Percentiles rank a stretch among this genome's conserved stretches.
These are phyloP conservation scores for Troilus luridus DNA, from an alignment of 2,888 invertebrate genomes.

Conservation along the genomic window DNA sequence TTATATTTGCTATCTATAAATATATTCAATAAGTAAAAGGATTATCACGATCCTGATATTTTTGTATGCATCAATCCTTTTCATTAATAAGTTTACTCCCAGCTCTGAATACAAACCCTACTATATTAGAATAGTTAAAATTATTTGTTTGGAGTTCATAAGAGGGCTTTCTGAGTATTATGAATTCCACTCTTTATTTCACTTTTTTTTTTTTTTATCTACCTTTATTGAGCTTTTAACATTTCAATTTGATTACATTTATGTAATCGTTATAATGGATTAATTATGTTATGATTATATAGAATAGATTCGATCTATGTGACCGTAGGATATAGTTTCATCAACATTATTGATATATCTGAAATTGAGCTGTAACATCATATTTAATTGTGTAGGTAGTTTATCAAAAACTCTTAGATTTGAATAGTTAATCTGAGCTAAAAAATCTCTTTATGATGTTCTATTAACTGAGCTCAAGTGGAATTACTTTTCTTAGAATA, in stretches of 20 bases:
- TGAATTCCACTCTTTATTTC: background rate
- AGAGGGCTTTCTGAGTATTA: background rate
- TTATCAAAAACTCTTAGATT: background rate
- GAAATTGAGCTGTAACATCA: too few relatives aligned
- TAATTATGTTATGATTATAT: too few relatives aligned
- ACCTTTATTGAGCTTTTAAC: background rate
- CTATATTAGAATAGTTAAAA: constrained; percentile 13
- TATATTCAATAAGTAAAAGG: background rate
- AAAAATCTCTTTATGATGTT: background rate
- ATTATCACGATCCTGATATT: background rate
- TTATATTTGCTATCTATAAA: too few relatives aligned
- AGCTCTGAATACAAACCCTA: background rate
- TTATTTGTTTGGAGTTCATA: background rate
- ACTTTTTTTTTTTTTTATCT: background rate
- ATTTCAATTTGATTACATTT: background rate
- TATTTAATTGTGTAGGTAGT: too few relatives aligned
- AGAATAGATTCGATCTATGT: too few relatives aligned
- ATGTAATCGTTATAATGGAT: too few relatives aligned
- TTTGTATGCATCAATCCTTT: background rate
- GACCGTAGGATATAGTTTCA: too few relatives aligned
- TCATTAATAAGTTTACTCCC: background rate
- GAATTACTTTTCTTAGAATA: background rate
- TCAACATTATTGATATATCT: too few relatives aligned
- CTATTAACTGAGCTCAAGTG: background rate
- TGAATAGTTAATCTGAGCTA: background rate